phyloP scores from a whole-genome alignment of 2,888 invertebrate species.

The Malthinus flaveolus region DNA sequence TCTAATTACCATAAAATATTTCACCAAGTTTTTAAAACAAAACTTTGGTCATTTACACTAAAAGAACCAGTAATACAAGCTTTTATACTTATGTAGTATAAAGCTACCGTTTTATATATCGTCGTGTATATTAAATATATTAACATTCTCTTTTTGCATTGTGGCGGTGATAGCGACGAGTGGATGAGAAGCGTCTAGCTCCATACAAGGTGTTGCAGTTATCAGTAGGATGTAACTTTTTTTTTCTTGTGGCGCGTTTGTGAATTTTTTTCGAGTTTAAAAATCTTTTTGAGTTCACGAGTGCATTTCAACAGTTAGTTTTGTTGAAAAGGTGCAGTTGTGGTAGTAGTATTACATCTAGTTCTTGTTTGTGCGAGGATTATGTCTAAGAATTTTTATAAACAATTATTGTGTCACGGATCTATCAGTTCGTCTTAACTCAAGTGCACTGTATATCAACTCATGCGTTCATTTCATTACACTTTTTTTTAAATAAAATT shows the following conservation, averaged over 20 bases:
- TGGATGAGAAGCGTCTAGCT: not conserved
- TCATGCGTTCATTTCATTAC: slow-evolving; percentile 1
- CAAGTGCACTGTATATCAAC: slow-evolving; percentile 5
- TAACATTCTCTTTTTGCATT: slow-evolving; percentile 3
- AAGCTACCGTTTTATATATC: not conserved
- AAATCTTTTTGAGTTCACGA: slow-evolving; percentile 24
- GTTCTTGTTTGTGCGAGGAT: not conserved
- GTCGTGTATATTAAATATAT: not conserved
- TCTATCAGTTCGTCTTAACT: not conserved
- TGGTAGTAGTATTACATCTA: not conserved
- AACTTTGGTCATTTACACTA: slow-evolving; percentile 1
- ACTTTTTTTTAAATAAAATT: not conserved
- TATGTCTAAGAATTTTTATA: no score
- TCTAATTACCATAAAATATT: slow-evolving; percentile 1
- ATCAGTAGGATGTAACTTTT: not conserved
- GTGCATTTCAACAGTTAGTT: slow-evolving; percentile 18
- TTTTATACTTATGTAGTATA: not conserved
- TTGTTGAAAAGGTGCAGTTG: slow-evolving; percentile 9
- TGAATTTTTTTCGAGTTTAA: not conserved
- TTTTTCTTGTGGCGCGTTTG: not conserved
- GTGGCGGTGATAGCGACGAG: not conserved
- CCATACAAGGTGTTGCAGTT: slow-evolving; percentile 7
- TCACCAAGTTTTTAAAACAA: not conserved
- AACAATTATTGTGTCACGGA: not conserved
- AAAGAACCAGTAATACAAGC: slow-evolving; percentile 1